A percentile compares a stretch with the other conserved stretches of the same genome.
phyloP scores from a whole-genome alignment of 2,888 invertebrate species.

The Synergus laeviventris region DNA sequence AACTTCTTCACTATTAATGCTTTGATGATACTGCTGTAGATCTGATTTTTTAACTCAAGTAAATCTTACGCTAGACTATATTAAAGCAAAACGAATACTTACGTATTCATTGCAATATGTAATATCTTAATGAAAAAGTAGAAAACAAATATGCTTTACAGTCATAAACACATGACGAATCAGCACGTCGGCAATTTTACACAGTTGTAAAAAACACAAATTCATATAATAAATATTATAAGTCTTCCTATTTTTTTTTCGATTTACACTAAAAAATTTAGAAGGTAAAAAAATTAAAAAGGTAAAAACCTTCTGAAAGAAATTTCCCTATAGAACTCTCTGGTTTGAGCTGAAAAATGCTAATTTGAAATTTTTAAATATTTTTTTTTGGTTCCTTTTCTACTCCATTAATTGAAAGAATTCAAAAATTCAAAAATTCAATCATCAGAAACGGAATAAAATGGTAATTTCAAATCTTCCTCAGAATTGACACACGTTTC shows the following conservation, averaged over 20 bases:
- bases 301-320: no score
- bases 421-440: neutral
- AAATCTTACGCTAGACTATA: slow-evolving; percentile 6
- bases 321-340: no score
- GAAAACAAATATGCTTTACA: slow-evolving; percentile 28
- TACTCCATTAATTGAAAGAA: neutral
- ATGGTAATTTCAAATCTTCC: neutral
- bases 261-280: no score
- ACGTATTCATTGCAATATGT: slow-evolving; percentile 24
- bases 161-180: slow-evolving; percentile 8
- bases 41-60: neutral
- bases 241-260: no score
- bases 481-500: neutral
- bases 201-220: neutral
- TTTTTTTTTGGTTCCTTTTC: neutral
- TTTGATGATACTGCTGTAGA: neutral
- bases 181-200: slow-evolving; percentile 15
- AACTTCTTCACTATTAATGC: neutral
- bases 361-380: no score
- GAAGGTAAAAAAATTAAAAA: no score
- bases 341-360: no score
- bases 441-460: neutral
- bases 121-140: slow-evolving; percentile 8
- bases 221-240: no score
- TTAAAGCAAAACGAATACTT: slow-evolving; percentile 4